These are phyloP conservation scores for Hypsibius dujardini DNA, from an alignment of 1,140 invertebrate species.

Conservation along the genomic window DNA sequence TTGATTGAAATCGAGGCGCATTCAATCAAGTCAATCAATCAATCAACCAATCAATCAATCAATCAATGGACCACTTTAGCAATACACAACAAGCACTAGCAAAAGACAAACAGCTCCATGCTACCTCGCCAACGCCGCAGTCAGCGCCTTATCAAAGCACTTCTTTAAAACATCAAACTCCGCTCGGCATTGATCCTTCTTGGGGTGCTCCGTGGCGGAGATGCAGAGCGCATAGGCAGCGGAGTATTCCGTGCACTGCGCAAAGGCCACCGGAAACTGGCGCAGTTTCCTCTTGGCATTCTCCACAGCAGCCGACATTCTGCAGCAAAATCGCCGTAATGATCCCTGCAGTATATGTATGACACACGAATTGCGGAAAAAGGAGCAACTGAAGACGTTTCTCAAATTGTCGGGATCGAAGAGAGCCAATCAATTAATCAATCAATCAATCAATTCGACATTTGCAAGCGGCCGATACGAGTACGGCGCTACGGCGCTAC, in stretches of 20 bases:
- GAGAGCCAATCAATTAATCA: too few species aligned
- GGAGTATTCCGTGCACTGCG: conserved; percentile 1
- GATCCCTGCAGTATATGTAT: too few species aligned
- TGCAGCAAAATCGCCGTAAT: neutral
- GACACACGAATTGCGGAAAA: too few species aligned
- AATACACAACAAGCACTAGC: neutral
- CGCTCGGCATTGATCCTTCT: conserved; percentile 5
- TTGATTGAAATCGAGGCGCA: too few species aligned
- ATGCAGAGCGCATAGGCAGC: neutral
- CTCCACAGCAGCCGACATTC: neutral
- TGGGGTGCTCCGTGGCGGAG: neutral
- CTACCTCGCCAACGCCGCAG: neutral
- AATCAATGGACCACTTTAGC: too few species aligned
- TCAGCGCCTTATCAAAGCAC: neutral
- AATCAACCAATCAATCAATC: too few species aligned
- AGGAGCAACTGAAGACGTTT: too few species aligned
- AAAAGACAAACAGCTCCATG: neutral
- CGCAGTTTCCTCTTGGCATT: neutral
- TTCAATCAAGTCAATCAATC: too few species aligned
- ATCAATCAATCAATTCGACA: too few species aligned
- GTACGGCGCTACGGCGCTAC: too few species aligned
- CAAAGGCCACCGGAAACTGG: conserved; percentile 14
- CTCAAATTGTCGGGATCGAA: too few species aligned
- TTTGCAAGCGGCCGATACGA: too few species aligned
- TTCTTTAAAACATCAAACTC: conserved; percentile 14